Evolutionary conservation across 2,113 vertebrate species (phyloP).

Genomic region (Odocoileus virginianus): DNA sequence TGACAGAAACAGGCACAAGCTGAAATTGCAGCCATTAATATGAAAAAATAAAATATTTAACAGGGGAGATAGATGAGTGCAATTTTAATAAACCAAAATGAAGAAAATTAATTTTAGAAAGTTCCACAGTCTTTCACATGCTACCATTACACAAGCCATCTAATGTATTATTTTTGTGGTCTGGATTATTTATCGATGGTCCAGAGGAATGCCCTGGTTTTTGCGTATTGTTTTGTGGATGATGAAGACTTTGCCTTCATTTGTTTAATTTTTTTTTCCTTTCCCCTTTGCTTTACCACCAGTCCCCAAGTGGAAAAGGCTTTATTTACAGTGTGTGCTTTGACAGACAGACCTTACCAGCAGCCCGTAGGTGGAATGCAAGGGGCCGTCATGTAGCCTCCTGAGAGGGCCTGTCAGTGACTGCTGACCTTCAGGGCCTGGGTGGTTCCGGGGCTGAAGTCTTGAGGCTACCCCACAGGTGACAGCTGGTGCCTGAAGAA

Average conservation of each 20-base stretch:
- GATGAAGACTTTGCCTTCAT: constrained; percentile 49
- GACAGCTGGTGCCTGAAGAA: neutral
- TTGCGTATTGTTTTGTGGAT: constrained; percentile 54
- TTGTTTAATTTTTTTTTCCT: constrained; percentile 35
- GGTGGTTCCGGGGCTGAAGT: no score
- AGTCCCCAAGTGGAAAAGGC: neutral
- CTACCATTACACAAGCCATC: constrained; percentile 60
- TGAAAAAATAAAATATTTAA: constrained; percentile 90
- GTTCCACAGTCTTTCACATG: constrained; percentile 73
- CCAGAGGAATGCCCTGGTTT: constrained; percentile 30
- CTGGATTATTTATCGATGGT: constrained; percentile 69
- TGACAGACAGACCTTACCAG: neutral
- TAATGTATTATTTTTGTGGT: constrained; percentile 67
- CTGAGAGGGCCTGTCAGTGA: neutral
- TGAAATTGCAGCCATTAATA: constrained; percentile 90
- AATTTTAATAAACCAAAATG: constrained; percentile 90
- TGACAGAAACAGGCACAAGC: constrained; percentile 85
- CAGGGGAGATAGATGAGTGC: constrained; percentile 84
- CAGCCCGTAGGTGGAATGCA: no score
- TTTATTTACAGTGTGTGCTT: neutral
- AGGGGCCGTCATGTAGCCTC: fast-evolving
- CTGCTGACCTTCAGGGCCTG: neutral
- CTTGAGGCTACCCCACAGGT: neutral
- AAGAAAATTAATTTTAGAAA: constrained; percentile 87
- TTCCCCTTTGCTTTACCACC: neutral